These are phyloP conservation scores for Prunella himalayana DNA, from an alignment of 2,113 vertebrate genomes.

Conservation along the genomic window DNA sequence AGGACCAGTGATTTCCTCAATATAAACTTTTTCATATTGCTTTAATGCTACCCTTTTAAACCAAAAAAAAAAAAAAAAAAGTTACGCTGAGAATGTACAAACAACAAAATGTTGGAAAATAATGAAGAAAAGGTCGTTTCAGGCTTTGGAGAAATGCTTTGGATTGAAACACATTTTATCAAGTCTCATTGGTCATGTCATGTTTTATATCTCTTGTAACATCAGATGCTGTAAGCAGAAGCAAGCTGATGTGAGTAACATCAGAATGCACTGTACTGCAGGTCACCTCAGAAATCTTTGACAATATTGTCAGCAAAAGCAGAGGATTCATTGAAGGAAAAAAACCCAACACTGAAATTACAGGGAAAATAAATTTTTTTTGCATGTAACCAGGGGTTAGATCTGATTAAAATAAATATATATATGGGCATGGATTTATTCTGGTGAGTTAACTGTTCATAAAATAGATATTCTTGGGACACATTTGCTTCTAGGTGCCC, in stretches of 20 bases:
- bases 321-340: not conserved
- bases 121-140: not conserved
- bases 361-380: not conserved
- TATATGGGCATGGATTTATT: not conserved
- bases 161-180: not conserved
- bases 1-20: not conserved
- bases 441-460: not conserved
- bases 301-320: not conserved
- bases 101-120: not conserved
- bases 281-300: not conserved
- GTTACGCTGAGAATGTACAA: not conserved
- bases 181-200: not conserved
- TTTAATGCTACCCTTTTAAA: not conserved
- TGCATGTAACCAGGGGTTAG: not conserved
- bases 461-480: not conserved
- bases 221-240: not conserved
- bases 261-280: not conserved
- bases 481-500: not conserved
- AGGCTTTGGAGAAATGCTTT: not conserved
- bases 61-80: not conserved
- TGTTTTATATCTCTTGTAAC: not conserved
- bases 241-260: not conserved
- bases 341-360: accelerated
- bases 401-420: not conserved
- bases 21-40: not conserved